A percentile compares a stretch with the other conserved stretches of the same genome.
These are phyloP conservation scores for Eumacrocentrus americanus DNA, from an alignment of 2,888 invertebrate species.

Conservation along the genomic window DNA sequence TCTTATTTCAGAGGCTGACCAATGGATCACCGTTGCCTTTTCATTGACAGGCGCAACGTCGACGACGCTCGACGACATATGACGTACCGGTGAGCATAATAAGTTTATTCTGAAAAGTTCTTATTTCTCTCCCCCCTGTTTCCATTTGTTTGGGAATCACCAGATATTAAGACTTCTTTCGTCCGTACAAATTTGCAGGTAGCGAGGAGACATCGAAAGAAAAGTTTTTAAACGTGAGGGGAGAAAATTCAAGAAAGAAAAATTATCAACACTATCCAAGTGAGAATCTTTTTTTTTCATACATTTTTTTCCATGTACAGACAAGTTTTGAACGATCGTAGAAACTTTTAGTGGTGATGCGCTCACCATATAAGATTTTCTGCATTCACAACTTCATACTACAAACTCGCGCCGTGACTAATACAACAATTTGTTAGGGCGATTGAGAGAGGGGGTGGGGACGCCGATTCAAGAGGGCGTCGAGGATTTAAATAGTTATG, in stretches of 20 bases:
- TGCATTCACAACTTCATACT: too few species aligned
- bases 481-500: conserved; percentile 59
- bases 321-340: too few species aligned
- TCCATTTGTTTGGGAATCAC: too few species aligned
- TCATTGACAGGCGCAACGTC: conserved; percentile 30
- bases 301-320: neutral
- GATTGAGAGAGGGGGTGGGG: neutral
- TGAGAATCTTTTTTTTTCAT: neutral
- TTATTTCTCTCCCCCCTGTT: too few species aligned
- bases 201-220: neutral
- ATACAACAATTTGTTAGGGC: conserved; percentile 59
- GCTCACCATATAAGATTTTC: too few species aligned
- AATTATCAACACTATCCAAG: too few species aligned
- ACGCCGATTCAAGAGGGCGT: conserved; percentile 11
- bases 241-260: too few species aligned
- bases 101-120: too few species aligned
- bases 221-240: neutral
- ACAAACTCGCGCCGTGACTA: conserved; percentile 54
- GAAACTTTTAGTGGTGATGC: too few species aligned
- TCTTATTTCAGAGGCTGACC: neutral
- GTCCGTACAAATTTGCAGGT: neutral
- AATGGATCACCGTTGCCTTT: neutral
- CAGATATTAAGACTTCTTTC: conserved; percentile 3
- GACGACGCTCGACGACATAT: conserved; percentile 40
- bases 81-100: conserved; percentile 44